Percentiles rank a stretch among this genome's conserved stretches.
These are phyloP conservation scores for Drosophila limbata DNA, from an alignment of 2,888 invertebrate species.

Conservation along the genomic window DNA sequence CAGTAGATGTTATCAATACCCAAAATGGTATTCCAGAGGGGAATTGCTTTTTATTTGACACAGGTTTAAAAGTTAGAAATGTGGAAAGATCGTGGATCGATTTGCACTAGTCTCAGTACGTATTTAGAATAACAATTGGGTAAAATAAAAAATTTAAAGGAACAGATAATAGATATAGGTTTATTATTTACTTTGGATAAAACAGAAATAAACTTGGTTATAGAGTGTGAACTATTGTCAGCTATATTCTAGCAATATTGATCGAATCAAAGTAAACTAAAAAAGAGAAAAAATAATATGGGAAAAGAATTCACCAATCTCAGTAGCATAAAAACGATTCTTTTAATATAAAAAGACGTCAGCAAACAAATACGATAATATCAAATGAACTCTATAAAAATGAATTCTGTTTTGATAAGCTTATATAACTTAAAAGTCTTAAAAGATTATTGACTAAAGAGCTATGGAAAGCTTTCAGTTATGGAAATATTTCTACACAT, in stretches of 20 bases:
- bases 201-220: neutral
- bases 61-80: neutral
- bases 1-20: neutral
- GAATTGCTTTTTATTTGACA: neutral
- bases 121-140: neutral
- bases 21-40: constrained; percentile 1
- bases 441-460: neutral
- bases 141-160: neutral
- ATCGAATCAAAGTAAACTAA: too few species aligned
- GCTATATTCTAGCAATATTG: too few species aligned
- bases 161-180: neutral
- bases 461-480: too few species aligned
- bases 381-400: too few species aligned
- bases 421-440: neutral
- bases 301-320: neutral
- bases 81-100: neutral
- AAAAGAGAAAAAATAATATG: too few species aligned
- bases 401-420: too few species aligned
- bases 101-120: neutral
- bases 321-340: neutral
- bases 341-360: too few species aligned
- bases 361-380: neutral
- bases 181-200: neutral
- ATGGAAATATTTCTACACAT: neutral
- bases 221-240: neutral